Evolutionary conservation across 2,888 invertebrate genomes (phyloP).

Genomic region (Helicoverpa assulta): DNA sequence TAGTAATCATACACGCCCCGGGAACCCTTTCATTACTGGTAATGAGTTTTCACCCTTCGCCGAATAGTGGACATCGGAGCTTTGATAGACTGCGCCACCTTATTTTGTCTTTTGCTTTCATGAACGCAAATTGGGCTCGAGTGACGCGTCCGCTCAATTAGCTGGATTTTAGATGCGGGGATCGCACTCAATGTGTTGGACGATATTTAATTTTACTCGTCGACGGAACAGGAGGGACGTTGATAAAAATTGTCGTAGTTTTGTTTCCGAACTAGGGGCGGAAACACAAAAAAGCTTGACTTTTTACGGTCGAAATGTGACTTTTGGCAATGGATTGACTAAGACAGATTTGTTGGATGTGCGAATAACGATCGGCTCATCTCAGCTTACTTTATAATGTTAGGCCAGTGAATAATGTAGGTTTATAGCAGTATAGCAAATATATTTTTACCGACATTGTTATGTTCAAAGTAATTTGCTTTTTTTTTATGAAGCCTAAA

Average conservation of each 20-base stretch:
- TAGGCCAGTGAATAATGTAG: neutral
- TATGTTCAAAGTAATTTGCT: neutral
- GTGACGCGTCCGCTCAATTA: conserved; percentile 74
- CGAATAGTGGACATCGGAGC: conserved; percentile 87
- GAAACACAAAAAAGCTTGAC: conserved; percentile 17
- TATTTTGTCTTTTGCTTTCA: conserved; percentile 82
- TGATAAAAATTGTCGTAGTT: conserved; percentile 34
- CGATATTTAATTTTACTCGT: conserved; percentile 53
- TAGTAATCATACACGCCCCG: conserved; percentile 88
- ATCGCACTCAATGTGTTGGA: conserved; percentile 48
- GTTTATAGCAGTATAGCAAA: neutral
- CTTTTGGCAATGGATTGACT: conserved; percentile 12
- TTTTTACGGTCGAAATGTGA: conserved; percentile 24
- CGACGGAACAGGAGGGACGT: conserved; percentile 28
- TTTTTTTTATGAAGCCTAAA: neutral
- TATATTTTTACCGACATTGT: neutral
- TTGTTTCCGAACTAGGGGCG: conserved; percentile 26
- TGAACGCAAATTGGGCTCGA: conserved; percentile 75
- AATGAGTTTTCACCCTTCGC: conserved; percentile 89
- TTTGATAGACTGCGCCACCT: conserved; percentile 77
- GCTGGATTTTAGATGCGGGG: conserved; percentile 51
- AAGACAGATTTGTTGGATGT: neutral
- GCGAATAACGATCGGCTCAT: neutral
- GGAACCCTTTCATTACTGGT: conserved; percentile 88
- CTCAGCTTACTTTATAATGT: neutral